Conservation (phyloP, 2,797 vertebrate genomes). For the Rhynchotus rufescens region DNA sequence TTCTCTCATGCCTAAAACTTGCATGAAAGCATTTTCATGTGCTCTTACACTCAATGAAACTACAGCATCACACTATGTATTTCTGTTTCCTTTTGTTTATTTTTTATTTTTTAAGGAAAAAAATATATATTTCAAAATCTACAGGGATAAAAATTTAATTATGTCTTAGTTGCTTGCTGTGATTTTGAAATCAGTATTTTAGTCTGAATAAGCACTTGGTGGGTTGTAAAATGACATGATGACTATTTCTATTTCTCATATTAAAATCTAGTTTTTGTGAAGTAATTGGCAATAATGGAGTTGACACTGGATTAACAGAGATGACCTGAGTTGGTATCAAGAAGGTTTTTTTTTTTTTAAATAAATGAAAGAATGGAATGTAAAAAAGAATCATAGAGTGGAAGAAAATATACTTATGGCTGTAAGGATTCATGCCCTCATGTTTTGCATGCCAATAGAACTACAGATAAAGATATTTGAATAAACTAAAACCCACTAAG, state of each 20-base stretch:
- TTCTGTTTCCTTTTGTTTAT: slow-evolving; percentile 33
- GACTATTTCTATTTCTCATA: slow-evolving; percentile 72
- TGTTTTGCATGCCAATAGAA: slow-evolving; percentile 18
- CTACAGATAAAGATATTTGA: not conserved
- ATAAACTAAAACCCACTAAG: slow-evolving; percentile 2
- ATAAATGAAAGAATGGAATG: slow-evolving; percentile 47
- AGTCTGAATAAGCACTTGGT: slow-evolving; percentile 77
- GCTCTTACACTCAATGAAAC: slow-evolving; percentile 59
- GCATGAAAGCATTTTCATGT: not conserved
- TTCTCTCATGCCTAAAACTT: slow-evolving; percentile 16
- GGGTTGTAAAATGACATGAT: slow-evolving; percentile 70
- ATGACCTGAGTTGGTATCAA: slow-evolving; percentile 63
- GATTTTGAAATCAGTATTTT: slow-evolving; percentile 79
- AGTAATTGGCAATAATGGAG: slow-evolving; percentile 76
- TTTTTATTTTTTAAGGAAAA: not conserved
- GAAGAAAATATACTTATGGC: slow-evolving; percentile 37
- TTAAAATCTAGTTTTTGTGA: slow-evolving; percentile 73
- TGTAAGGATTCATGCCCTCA: slow-evolving; percentile 9
- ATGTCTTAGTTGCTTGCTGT: slow-evolving; percentile 79
- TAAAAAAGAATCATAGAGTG: not conserved
- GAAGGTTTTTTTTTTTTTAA: slow-evolving; percentile 32
- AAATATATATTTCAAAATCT: slow-evolving; percentile 61
- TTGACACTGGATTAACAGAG: slow-evolving; percentile 75
- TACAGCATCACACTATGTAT: slow-evolving; percentile 47
- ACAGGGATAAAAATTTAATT: slow-evolving; percentile 80